A percentile compares a stretch with the other conserved stretches of the same genome.
Conservation (phyloP, 2,797 vertebrate genomes). For the Rachycentron canadum region DNA sequence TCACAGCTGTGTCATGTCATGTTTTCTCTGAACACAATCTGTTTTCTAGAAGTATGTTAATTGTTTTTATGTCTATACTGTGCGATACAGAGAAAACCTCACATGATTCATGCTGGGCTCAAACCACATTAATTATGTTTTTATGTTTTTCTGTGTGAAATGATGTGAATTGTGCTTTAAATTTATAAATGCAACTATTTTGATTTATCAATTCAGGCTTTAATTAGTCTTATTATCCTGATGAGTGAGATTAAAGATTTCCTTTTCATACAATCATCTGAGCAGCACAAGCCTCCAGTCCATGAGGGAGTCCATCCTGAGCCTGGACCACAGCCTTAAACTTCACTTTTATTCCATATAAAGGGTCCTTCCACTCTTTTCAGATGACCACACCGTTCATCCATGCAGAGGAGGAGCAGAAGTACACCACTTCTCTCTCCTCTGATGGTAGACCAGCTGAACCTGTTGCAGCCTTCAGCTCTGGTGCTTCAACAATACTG, state of each 20-base stretch:
- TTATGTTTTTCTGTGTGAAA: no score
- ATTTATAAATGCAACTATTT: no score
- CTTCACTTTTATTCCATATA: background rate
- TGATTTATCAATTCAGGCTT: background rate
- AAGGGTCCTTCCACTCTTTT: rapidly evolving
- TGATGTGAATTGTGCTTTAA: background rate
- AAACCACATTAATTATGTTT: background rate
- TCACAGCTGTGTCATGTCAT: background rate
- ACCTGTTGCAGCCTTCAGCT: background rate
- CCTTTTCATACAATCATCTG: background rate
- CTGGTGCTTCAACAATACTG: background rate
- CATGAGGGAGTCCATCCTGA: background rate
- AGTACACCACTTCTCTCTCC: background rate
- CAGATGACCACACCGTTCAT: background rate
- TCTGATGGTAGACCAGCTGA: background rate
- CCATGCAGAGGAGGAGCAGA: rapidly evolving
- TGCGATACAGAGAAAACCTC: no score
- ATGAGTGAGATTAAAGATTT: background rate
- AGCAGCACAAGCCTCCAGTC: rapidly evolving
- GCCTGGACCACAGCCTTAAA: background rate
- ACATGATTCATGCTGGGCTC: no score
- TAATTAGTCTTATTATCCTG: background rate
- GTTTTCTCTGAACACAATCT: no score
- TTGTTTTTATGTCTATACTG: background rate
- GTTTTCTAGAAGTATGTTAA: background rate